phyloP scores from a whole-genome alignment of 2,888 invertebrate genomes.

The Branchipolynoe longqiensis region DNA sequence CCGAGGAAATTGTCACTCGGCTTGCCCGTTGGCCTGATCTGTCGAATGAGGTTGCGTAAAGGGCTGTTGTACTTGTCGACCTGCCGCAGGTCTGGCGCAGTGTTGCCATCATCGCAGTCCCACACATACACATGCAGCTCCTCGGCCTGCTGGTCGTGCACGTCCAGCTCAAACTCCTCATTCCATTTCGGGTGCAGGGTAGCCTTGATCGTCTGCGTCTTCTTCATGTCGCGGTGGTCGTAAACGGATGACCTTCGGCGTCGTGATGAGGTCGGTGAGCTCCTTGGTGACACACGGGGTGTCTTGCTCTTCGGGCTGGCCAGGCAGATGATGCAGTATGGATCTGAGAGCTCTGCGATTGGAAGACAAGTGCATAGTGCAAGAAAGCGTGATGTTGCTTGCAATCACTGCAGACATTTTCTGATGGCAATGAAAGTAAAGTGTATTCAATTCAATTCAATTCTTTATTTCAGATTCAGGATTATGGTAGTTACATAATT shows the following conservation, averaged over 20 bases:
- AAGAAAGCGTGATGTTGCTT: no score
- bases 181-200: conserved; percentile 74
- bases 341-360: conserved; percentile 66
- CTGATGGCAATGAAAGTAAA: no score
- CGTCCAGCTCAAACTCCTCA: conserved; percentile 74
- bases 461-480: no score
- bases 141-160: conserved; percentile 50
- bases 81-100: conserved; percentile 16
- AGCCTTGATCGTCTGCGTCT: conserved; percentile 71
- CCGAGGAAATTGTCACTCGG: conserved; percentile 61
- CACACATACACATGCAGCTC: conserved; percentile 54
- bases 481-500: no score
- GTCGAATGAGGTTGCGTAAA: conserved; percentile 50
- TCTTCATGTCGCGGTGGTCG: conserved; percentile 63
- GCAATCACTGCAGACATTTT: no score
- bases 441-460: no score
- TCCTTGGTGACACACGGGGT: conserved; percentile 66
- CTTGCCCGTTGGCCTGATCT: conserved; percentile 61
- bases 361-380: no score
- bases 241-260: conserved; percentile 54
- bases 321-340: conserved; percentile 73
- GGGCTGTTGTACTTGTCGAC: conserved; percentile 48
- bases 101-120: conserved; percentile 59
- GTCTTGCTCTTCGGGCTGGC: conserved; percentile 67
- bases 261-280: conserved; percentile 66